phyloP scores from a whole-genome alignment of 2,113 vertebrate genomes.

The Regulus satrapa region DNA sequence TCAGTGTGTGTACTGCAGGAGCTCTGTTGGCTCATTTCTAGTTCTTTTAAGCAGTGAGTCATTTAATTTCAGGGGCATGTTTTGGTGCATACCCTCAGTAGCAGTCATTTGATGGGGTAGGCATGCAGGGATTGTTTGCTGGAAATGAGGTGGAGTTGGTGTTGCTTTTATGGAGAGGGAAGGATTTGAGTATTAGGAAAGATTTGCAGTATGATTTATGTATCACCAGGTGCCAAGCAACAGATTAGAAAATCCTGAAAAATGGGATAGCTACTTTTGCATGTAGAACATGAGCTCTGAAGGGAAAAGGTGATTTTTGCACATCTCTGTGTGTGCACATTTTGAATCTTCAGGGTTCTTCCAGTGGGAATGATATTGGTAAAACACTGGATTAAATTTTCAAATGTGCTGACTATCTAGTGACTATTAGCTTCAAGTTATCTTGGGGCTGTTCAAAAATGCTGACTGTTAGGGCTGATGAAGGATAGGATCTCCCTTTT shows the following conservation, averaged over 20 bases:
- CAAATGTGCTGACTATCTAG: background rate
- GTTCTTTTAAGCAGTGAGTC: background rate
- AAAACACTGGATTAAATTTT: background rate
- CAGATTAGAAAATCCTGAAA: background rate
- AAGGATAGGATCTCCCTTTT: background rate
- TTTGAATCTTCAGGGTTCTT: background rate
- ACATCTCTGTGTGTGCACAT: too few species aligned
- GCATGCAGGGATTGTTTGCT: accelerated
- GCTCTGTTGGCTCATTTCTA: background rate
- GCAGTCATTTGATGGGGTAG: background rate
- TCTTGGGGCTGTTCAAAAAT: background rate
- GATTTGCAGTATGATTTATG: background rate
- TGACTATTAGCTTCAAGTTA: background rate
- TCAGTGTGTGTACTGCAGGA: background rate
- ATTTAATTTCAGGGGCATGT: background rate
- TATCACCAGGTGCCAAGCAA: background rate
- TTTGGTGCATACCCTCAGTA: background rate
- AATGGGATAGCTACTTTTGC: background rate
- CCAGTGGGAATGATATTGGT: background rate
- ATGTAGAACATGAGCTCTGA: background rate
- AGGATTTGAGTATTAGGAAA: background rate
- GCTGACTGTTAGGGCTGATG: background rate
- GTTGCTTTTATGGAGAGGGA: background rate
- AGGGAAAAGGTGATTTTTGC: background rate
- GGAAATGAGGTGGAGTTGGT: background rate